phyloP scores from a whole-genome alignment of 2,113 vertebrate species.

The Antidorcas marsupialis region DNA sequence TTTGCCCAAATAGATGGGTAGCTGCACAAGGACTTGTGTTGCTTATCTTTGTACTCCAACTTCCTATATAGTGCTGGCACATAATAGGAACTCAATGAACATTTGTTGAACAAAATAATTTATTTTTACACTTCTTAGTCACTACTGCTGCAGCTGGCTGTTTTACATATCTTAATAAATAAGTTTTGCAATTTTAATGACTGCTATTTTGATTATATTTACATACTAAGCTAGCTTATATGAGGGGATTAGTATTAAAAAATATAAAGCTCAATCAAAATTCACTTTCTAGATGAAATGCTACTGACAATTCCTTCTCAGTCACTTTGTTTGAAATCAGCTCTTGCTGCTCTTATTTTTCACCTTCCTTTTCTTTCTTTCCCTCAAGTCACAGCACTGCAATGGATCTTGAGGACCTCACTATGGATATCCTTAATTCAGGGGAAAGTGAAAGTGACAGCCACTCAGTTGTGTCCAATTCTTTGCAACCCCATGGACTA shows the following conservation, averaged over 20 bases:
- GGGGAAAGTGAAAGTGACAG: not conserved
- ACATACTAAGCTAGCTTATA: constrained; percentile 56
- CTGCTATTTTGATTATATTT: constrained; percentile 68
- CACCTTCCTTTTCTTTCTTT: not conserved
- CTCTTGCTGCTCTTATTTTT: not conserved
- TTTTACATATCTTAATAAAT: constrained; percentile 73
- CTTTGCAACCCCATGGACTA: not conserved
- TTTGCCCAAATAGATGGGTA: not conserved
- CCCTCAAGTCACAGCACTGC: not conserved
- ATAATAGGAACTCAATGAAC: constrained; percentile 52
- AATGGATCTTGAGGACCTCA: not conserved
- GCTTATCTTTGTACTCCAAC: not conserved
- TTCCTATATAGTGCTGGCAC: not conserved
- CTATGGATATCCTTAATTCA: not conserved
- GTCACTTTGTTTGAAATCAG: not conserved
- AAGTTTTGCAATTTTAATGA: constrained; percentile 70
- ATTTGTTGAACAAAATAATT: constrained; percentile 36
- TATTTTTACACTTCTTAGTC: constrained; percentile 54
- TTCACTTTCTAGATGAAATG: constrained; percentile 41
- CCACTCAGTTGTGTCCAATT: not conserved
- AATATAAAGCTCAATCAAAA: constrained; percentile 53
- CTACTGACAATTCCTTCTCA: constrained; percentile 6
- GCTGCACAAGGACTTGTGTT: not conserved
- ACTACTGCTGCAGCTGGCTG: constrained; percentile 50
- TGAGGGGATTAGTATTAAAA: constrained; percentile 46